phyloP scores from a whole-genome alignment of 2,888 invertebrate genomes.

The Apodemia duryi region DNA sequence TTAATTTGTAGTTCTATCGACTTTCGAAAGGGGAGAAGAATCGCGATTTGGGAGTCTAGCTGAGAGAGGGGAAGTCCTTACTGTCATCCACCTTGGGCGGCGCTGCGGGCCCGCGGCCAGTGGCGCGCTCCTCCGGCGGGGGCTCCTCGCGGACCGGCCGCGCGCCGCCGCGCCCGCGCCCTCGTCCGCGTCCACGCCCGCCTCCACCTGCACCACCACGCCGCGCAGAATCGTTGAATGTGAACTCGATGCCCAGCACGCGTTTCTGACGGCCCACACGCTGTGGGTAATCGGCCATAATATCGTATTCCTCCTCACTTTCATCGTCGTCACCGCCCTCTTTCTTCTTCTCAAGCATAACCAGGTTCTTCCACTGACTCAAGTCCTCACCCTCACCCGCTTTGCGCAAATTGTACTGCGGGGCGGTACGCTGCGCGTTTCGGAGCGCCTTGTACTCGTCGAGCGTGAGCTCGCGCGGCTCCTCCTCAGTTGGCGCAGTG shows the following conservation, averaged over 20 bases:
- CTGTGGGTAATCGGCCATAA: constrained; percentile 86
- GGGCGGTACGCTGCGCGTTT: constrained; percentile 87
- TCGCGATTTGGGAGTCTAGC: constrained; percentile 79
- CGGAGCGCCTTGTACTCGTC: constrained; percentile 97
- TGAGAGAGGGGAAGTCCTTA: constrained; percentile 96
- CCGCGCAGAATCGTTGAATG: constrained; percentile 89
- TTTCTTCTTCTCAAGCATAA: constrained; percentile 88
- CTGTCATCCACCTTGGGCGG: constrained; percentile 97
- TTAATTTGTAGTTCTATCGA: constrained; percentile 74
- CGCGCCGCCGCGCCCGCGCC: constrained; percentile 67
- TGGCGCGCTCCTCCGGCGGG: constrained; percentile 57
- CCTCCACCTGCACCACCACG: constrained; percentile 84
- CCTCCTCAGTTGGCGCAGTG: constrained; percentile 82
- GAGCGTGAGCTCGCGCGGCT: constrained; percentile 91
- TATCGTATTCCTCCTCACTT: constrained; percentile 86
- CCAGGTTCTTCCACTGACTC: constrained; percentile 95
- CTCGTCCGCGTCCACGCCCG: constrained; percentile 79
- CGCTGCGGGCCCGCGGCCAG: constrained; percentile 50
- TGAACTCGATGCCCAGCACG: constrained; percentile 91
- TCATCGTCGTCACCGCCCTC: constrained; percentile 83
- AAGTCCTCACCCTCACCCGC: constrained; percentile 96
- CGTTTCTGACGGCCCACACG: constrained; percentile 92
- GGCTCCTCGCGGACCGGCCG: constrained; percentile 65
- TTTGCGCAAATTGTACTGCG: constrained; percentile 94
- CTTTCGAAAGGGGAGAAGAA: constrained; percentile 66